Conservation (phyloP, 2,113 vertebrate genomes). For the Mustelus asterias region DNA sequence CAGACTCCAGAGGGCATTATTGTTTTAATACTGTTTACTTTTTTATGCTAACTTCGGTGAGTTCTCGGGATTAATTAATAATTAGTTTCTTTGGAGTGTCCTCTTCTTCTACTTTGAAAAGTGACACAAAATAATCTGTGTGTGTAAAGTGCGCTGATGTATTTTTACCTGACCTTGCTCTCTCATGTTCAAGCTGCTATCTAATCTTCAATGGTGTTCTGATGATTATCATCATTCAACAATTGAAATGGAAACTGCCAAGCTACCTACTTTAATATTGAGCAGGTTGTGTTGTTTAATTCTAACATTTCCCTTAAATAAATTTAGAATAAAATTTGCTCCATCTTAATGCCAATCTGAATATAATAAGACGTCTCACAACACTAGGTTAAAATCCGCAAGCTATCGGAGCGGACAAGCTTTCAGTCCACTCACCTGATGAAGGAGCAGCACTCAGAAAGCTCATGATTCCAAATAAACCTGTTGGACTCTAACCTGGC, state of each 20-base stretch:
- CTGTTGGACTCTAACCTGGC: too few species aligned
- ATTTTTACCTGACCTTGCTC: not conserved
- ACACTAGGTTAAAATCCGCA: too few species aligned
- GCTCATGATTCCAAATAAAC: too few species aligned
- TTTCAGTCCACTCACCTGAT: too few species aligned
- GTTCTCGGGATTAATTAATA: not conserved
- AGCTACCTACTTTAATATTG: not conserved
- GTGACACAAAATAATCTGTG: not conserved
- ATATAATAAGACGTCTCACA: too few species aligned
- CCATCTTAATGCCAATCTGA: not conserved
- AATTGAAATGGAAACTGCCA: not conserved
- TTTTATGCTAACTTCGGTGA: not conserved
- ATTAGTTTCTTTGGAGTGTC: not conserved
- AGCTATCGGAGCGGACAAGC: too few species aligned
- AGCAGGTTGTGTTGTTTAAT: not conserved
- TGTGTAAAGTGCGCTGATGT: not conserved
- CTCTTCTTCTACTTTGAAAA: not conserved
- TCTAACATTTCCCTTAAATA: not conserved
- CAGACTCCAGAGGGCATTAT: not conserved
- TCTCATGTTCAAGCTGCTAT: not conserved
- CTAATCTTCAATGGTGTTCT: not conserved
- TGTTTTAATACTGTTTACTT: not conserved
- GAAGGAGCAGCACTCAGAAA: too few species aligned
- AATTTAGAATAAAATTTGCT: not conserved
- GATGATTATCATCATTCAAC: not conserved